Evolutionary conservation across 2,113 vertebrate genomes (phyloP).

Genomic region (Callipepla californica): DNA sequence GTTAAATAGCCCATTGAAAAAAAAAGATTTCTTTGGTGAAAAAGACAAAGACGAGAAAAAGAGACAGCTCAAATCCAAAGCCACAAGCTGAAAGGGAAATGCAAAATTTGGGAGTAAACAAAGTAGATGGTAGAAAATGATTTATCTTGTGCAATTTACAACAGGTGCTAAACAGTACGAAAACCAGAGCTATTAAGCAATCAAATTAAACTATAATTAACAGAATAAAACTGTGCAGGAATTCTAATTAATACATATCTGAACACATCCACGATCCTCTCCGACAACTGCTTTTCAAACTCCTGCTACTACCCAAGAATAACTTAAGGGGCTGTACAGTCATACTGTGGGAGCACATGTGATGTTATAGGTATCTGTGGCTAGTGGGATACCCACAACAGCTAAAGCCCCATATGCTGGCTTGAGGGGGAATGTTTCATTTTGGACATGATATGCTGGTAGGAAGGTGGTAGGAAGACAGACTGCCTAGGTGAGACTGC

Average conservation of each 20-base stretch:
- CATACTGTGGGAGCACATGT: conserved; percentile 5
- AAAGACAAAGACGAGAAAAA: conserved; percentile 67
- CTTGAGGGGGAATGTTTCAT: not conserved
- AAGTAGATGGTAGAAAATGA: conserved; percentile 75
- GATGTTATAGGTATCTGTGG: not conserved
- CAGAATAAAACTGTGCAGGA: conserved; percentile 85
- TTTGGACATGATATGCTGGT: not conserved
- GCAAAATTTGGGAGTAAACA: conserved; percentile 80
- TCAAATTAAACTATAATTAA: conserved; percentile 89
- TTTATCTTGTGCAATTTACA: conserved; percentile 87
- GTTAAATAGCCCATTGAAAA: conserved; percentile 42
- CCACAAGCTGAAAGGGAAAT: conserved; percentile 69
- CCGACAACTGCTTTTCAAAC: conserved; percentile 64
- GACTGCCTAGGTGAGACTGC: not conserved
- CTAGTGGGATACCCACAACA: not conserved
- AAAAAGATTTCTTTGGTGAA: conserved; percentile 40
- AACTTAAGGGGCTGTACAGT: not conserved
- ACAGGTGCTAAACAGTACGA: conserved; percentile 87
- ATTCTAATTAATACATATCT: conserved; percentile 87
- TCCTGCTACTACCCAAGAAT: conserved; percentile 37
- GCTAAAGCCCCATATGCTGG: not conserved
- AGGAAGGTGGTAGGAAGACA: not conserved
- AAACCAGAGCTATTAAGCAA: conserved; percentile 87
- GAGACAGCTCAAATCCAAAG: not conserved
- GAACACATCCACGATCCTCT: conserved; percentile 77